These are phyloP conservation scores for Amiota mariae DNA, from an alignment of 2,888 invertebrate species.

Conservation along the genomic window DNA sequence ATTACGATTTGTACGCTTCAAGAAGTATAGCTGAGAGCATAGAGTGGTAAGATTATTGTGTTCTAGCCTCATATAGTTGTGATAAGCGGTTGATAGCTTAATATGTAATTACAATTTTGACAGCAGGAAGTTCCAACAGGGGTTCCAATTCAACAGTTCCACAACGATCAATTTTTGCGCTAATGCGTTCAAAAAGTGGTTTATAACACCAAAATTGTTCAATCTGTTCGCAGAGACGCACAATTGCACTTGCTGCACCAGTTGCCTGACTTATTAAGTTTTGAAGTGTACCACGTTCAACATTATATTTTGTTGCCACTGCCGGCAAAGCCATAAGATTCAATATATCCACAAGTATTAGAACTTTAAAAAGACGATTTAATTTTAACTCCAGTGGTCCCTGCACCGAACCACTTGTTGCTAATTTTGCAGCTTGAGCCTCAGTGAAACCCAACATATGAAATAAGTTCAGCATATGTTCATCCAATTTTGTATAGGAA, in stretches of 20 bases:
- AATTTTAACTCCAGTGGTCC: slow-evolving; percentile 74
- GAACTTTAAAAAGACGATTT: slow-evolving; percentile 87
- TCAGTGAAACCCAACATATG: slow-evolving; percentile 86
- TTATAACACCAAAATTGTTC: slow-evolving; percentile 88
- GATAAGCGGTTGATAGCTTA: background rate
- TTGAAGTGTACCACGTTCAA: slow-evolving; percentile 87
- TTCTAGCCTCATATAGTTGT: no score
- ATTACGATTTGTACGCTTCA: no score
- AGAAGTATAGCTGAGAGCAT: no score
- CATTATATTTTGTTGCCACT: slow-evolving; percentile 82
- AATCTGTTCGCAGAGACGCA: slow-evolving; percentile 85
- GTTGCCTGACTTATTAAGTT: slow-evolving; percentile 82
- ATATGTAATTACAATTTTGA: slow-evolving; percentile 83
- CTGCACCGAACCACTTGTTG: slow-evolving; percentile 79
- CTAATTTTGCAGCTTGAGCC: slow-evolving; percentile 79
- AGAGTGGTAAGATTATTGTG: no score
- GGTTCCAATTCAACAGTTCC: slow-evolving; percentile 85
- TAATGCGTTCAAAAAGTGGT: slow-evolving; percentile 83
- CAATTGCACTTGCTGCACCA: slow-evolving; percentile 84
- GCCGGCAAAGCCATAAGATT: slow-evolving; percentile 79
- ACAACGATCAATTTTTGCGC: slow-evolving; percentile 85
- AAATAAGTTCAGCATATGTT: slow-evolving; percentile 81
- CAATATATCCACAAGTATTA: slow-evolving; percentile 88
- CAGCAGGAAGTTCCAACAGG: slow-evolving; percentile 90
- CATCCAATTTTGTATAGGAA: slow-evolving; percentile 79